Evolutionary conservation across 2,888 invertebrate species (phyloP), one percentile per base, ranked within the genome.

Genomic region (Heliothis peltigera): DNA sequence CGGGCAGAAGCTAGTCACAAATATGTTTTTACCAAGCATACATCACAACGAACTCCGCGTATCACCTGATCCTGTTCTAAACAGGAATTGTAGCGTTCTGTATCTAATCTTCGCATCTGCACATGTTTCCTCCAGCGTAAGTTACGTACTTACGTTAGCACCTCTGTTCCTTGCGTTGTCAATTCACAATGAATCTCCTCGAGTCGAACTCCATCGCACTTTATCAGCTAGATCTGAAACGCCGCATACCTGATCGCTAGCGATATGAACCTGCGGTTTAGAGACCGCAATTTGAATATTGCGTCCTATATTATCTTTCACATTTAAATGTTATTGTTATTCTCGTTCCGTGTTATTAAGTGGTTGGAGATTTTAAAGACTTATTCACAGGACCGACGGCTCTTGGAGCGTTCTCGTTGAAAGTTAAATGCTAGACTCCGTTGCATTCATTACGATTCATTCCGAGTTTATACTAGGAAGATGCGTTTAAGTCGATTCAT

Each of bases 21-120:
- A 39, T 35, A 18, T 44, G 10, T 52, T 42, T n/a, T 10, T 52
- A 52, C 35, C 46, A 32, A 35, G 48, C 12, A 83, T 82, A 80
- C 80, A 84, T 81, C 76, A 80, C 81, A 81, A 83, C 84, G 82
- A 84, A 85, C 85, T 81, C 79, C 78, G 75, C 53, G 64, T 68
- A 84, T 79, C 84, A 84, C 80, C 80, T 77, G 81, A 83, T 86
- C 84, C 86, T 82, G 85, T 86, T 87, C 84, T 83, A 82, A 86
- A 87, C 88, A 88, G 87, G 89, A 87, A 89, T 87, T 89, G 89
- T 91, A 87, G 76, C 81, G 84, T 87, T 87, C 86, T 77, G 76
- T 87, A 93, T 94, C 92, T 94, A 91, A 93, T 93, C 94, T 89
- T 76, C 64, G 65, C 87, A 92, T 93, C 93, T 91, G 87, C 75